Percentiles rank a stretch among this genome's conserved stretches.
phyloP scores from a whole-genome alignment of 2,113 vertebrate genomes.

The Prolemur simus region DNA sequence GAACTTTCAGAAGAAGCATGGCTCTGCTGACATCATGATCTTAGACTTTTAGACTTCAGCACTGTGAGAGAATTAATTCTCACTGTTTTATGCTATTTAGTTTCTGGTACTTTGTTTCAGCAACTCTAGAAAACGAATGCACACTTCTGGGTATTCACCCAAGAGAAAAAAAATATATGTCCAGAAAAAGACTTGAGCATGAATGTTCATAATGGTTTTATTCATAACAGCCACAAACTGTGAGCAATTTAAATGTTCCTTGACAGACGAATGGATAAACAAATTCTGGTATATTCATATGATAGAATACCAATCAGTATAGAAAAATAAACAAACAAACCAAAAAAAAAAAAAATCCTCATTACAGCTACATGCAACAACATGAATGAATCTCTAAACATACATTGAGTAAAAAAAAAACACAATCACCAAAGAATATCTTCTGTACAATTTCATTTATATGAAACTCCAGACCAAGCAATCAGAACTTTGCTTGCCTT shows the following conservation, averaged over 20 bases:
- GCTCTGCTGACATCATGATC: background rate
- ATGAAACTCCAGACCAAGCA: background rate
- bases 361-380: background rate
- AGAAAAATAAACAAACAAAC: background rate
- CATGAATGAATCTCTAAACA: background rate
- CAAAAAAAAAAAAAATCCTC: background rate
- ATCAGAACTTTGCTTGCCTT: background rate
- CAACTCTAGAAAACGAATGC: background rate
- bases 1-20: background rate
- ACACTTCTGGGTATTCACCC: background rate
- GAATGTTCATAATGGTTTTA: background rate
- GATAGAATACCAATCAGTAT: background rate
- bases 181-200: background rate
- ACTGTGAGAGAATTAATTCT: background rate
- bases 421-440: background rate
- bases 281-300: background rate
- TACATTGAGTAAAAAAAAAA: background rate
- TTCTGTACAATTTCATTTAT: background rate
- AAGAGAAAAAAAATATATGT: background rate
- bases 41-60: background rate
- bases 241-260: background rate
- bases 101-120: background rate
- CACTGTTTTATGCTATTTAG: background rate
- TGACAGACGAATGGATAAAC: background rate
- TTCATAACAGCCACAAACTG: background rate